These are phyloP conservation scores for Octonoba sinensis DNA, from an alignment of 2,888 invertebrate species.

Conservation along the genomic window DNA sequence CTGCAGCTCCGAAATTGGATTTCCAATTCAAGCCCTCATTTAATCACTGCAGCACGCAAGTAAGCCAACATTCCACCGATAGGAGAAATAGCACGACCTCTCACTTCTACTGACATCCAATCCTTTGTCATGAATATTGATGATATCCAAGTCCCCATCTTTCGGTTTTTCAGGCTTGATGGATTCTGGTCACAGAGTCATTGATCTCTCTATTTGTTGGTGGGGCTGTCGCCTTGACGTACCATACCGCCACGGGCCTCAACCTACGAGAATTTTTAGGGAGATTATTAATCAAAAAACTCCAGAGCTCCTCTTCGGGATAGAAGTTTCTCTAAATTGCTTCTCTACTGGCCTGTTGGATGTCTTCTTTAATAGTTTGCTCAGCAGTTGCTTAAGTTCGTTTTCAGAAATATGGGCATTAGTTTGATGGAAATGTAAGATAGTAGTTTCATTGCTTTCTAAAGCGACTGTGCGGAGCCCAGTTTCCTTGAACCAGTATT, in stretches of 20 bases:
- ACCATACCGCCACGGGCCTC: neutral
- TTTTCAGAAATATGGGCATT: no score
- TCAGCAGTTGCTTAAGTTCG: no score
- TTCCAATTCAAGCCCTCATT: constrained; percentile 35
- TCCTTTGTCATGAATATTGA: constrained; percentile 63
- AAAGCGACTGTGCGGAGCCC: no score
- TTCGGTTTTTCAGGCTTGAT: constrained; percentile 58
- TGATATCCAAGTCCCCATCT: constrained; percentile 46
- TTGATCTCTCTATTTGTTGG: constrained; percentile 55
- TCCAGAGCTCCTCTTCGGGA: no score
- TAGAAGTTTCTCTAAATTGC: no score
- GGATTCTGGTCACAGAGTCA: constrained; percentile 44
- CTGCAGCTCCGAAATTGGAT: constrained; percentile 45
- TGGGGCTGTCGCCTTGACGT: constrained; percentile 9
- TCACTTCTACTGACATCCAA: constrained; percentile 41
- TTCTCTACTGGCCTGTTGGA: no score
- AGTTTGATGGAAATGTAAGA: no score
- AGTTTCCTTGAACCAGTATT: no score
- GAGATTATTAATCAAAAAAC: no score
- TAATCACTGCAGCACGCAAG: constrained; percentile 44
- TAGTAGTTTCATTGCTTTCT: no score
- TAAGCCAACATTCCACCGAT: constrained; percentile 16
- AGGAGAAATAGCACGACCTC: constrained; percentile 27
- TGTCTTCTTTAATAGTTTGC: no score
- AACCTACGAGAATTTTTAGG: no score